Percentiles rank a stretch among this genome's conserved stretches.
Conservation (phyloP, 2,113 vertebrate species). For the Anhinga rufa region DNA sequence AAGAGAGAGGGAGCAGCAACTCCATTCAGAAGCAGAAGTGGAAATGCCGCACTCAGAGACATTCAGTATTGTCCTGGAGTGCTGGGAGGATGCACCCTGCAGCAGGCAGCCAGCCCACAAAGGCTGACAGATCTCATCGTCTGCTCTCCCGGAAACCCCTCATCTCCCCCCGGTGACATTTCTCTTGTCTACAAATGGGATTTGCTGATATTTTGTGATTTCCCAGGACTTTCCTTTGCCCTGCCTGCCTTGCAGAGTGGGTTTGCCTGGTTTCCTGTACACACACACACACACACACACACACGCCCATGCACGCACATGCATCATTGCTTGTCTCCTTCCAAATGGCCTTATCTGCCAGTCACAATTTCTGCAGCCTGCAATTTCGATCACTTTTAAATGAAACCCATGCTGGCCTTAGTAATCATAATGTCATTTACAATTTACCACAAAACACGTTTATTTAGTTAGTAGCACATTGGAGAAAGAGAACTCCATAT, state of each 20-base stretch:
- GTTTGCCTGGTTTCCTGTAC: neutral
- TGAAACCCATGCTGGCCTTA: conserved; percentile 82
- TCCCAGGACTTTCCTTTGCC: neutral
- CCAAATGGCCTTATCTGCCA: conserved; percentile 73
- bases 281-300: neutral
- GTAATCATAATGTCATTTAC: conserved; percentile 86
- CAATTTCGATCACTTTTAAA: conserved; percentile 82
- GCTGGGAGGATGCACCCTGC: neutral
- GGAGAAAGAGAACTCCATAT: conserved; percentile 83
- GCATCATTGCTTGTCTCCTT: neutral
- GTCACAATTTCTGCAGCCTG: conserved; percentile 77
- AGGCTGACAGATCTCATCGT: neutral
- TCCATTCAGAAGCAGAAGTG: neutral
- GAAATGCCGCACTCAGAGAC: neutral
- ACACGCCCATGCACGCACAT: neutral
- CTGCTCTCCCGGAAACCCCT: neutral
- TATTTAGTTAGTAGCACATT: conserved; percentile 83
- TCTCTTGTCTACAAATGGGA: neutral
- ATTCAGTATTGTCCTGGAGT: neutral
- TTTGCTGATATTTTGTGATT: neutral
- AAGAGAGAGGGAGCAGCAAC: neutral
- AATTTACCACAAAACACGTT: conserved; percentile 84
- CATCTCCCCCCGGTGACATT: neutral
- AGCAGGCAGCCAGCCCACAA: neutral
- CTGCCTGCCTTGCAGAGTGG: neutral